Evolutionary conservation across 2,888 invertebrate species (phyloP).

Genomic region (Operophtera brumata): DNA sequence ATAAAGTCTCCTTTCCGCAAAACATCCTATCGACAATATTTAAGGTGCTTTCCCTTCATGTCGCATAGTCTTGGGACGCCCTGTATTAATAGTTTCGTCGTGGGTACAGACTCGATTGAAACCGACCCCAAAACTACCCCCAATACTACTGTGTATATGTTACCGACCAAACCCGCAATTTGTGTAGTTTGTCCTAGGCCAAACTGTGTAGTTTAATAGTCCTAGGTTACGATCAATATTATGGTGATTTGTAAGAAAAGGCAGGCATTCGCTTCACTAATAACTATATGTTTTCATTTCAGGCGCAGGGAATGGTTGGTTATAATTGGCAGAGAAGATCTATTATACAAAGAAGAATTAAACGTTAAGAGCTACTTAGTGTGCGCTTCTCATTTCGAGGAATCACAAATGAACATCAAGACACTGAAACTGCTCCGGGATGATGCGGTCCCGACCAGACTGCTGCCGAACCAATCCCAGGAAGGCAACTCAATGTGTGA

Average conservation of each 20-base stretch:
- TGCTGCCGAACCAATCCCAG: not conserved
- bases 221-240: too few species aligned
- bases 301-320: constrained; percentile 20
- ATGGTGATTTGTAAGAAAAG: not conserved
- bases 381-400: constrained; percentile 19
- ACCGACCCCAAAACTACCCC: too few species aligned
- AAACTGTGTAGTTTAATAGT: too few species aligned
- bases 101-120: too few species aligned
- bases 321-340: constrained; percentile 19
- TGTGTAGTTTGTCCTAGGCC: too few species aligned
- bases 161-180: too few species aligned
- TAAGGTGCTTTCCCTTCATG: too few species aligned
- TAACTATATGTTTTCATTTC: constrained; percentile 3
- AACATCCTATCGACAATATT: too few species aligned
- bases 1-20: too few species aligned
- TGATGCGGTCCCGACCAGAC: constrained; percentile 14
- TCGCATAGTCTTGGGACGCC: too few species aligned
- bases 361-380: constrained; percentile 18
- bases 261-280: not conserved
- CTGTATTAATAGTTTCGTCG: too few species aligned
- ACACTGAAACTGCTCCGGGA: constrained; percentile 13
- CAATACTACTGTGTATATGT: too few species aligned
- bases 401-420: constrained; percentile 18
- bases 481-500: constrained; percentile 11
- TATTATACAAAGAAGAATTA: constrained; percentile 13